phyloP scores from a whole-genome alignment of 2,113 vertebrate genomes.

The Numenius arquata region DNA sequence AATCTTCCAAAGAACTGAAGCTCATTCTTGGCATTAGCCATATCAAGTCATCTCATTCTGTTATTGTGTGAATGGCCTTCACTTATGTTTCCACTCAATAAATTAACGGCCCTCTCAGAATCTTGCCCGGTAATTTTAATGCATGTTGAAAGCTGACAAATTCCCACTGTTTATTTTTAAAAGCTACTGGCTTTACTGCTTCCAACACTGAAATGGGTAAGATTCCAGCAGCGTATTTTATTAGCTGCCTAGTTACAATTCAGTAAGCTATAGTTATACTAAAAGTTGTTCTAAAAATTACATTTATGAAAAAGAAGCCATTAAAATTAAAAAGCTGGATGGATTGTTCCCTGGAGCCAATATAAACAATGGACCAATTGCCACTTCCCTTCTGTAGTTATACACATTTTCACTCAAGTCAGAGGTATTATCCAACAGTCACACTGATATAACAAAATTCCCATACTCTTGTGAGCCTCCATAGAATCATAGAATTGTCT shows the following conservation, averaged over 20 bases:
- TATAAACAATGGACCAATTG: not conserved
- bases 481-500: not conserved
- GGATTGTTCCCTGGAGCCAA: not conserved
- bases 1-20: not conserved
- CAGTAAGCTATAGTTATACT: not conserved
- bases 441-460: not conserved
- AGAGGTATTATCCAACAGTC: not conserved
- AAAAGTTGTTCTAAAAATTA: not conserved
- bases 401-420: not conserved
- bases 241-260: not conserved
- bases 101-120: not conserved
- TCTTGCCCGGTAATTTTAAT: not conserved
- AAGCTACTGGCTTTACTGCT: not conserved
- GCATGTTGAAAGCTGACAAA: not conserved
- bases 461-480: not conserved
- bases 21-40: not conserved
- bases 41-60: not conserved
- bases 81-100: not conserved
- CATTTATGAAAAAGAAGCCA: not conserved
- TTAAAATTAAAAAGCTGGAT: not conserved
- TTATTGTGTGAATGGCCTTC: not conserved
- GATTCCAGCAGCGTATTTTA: not conserved
- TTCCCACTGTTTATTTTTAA: not conserved
- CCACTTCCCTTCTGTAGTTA: not conserved
- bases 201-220: not conserved